Evolutionary conservation across 1,140 invertebrate genomes (phyloP).

Genomic region (Phenacoccus solenopsis): DNA sequence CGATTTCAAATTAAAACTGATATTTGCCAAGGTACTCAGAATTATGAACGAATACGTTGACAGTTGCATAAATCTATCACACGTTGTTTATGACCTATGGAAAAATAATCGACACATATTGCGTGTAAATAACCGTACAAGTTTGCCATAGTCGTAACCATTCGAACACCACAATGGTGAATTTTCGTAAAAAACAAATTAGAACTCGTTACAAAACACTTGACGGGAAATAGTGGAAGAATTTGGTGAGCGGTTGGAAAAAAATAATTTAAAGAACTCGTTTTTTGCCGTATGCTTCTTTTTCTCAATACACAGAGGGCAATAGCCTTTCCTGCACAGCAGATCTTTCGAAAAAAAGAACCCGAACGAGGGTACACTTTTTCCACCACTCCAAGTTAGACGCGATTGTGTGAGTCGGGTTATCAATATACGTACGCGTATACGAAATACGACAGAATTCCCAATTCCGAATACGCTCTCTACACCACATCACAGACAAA

Average conservation of each 20-base stretch:
- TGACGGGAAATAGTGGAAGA: too few relatives aligned
- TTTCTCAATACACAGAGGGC: neutral
- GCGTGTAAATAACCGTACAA: too few relatives aligned
- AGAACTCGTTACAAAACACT: too few relatives aligned
- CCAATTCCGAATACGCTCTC: neutral
- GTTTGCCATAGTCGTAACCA: too few relatives aligned
- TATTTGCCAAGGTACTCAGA: too few relatives aligned
- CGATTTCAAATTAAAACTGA: too few relatives aligned
- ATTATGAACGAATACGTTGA: too few relatives aligned
- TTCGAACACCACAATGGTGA: too few relatives aligned
- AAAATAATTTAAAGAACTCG: neutral
- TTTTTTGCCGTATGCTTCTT: neutral
- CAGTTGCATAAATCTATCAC: too few relatives aligned
- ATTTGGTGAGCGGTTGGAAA: neutral
- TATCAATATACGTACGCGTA: neutral
- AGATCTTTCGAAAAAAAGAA: neutral
- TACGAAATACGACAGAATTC: neutral
- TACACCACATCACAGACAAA: neutral
- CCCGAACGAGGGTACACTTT: neutral
- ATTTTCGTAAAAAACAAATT: too few relatives aligned
- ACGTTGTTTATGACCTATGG: too few relatives aligned
- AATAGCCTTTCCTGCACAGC: neutral
- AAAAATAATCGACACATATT: too few relatives aligned
- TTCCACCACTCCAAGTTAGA: neutral
- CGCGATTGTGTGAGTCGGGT: neutral